Conservation (phyloP, 2,888 invertebrate genomes). For the Mechanitis mazaeus region DNA sequence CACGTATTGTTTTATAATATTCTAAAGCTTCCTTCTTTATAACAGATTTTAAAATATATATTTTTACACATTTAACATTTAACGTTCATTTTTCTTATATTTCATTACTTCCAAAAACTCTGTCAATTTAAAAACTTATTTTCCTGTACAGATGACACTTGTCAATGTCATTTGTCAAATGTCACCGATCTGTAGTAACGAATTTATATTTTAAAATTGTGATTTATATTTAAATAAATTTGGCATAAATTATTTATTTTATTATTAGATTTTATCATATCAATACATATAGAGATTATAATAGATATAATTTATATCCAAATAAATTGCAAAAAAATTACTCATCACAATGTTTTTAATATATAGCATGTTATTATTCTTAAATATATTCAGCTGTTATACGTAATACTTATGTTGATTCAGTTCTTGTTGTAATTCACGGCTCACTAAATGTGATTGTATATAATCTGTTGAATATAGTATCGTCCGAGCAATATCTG, state of each 20-base stretch:
- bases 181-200: constrained; percentile 6
- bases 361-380: constrained; percentile 13
- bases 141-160: neutral
- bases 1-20: too few species aligned
- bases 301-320: constrained; percentile 40
- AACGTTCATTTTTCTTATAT: neutral
- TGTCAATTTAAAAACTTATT: neutral
- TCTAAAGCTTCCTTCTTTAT: too few species aligned
- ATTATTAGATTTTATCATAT: constrained; percentile 49
- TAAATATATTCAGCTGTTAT: constrained; percentile 11
- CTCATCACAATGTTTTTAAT: constrained; percentile 44
- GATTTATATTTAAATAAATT: constrained; percentile 22
- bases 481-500: constrained; percentile 52
- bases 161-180: too few species aligned
- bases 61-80: constrained; percentile 1
- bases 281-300: constrained; percentile 39
- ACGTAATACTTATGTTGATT: constrained; percentile 11
- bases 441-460: constrained; percentile 42
- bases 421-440: constrained; percentile 8
- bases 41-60: neutral
- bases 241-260: constrained; percentile 31
- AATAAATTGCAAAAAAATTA: constrained; percentile 40
- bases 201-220: constrained; percentile 20
- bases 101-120: neutral
- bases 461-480: constrained; percentile 59